phyloP scores from a whole-genome alignment of 2,113 vertebrate species.

The Anguilla rostrata region DNA sequence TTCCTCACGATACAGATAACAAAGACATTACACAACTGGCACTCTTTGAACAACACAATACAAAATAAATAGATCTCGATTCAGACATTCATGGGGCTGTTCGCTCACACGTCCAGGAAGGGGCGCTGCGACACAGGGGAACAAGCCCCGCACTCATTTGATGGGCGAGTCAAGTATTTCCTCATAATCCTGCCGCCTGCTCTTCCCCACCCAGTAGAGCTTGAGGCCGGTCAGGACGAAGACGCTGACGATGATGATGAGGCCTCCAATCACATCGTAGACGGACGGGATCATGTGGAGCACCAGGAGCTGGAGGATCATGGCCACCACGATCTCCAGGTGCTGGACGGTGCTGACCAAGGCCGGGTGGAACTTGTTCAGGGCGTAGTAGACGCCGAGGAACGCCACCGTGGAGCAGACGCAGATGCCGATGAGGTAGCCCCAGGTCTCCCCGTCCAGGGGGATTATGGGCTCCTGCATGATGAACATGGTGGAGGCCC shows the following conservation, averaged over 20 bases:
- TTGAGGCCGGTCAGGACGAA: constrained; percentile 75
- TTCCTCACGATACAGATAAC: constrained; percentile 33
- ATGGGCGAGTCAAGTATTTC: constrained; percentile 92
- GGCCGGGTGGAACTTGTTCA: constrained; percentile 87
- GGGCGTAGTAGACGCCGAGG: constrained; percentile 85
- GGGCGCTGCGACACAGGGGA: not conserved
- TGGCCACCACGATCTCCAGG: constrained; percentile 83
- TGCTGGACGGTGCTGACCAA: constrained; percentile 91
- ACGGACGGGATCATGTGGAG: constrained; percentile 75
- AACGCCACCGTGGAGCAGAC: constrained; percentile 86
- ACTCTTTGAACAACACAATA: constrained; percentile 41
- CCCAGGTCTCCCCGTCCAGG: constrained; percentile 81
- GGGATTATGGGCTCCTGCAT: constrained; percentile 83
- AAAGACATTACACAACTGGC: constrained; percentile 39
- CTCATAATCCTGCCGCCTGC: constrained; percentile 81
- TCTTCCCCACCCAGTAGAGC: constrained; percentile 74
- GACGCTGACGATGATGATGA: constrained; percentile 82
- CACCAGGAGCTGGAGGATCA: constrained; percentile 82
- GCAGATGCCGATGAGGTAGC: constrained; percentile 77
- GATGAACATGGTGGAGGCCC: constrained; percentile 79
- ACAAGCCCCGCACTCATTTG: constrained; percentile 67
- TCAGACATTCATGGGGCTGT: constrained; percentile 43
- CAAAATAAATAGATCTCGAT: constrained; percentile 40
- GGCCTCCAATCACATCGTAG: constrained; percentile 80
- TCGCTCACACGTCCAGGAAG: constrained; percentile 23